Conservation (phyloP, 1,140 invertebrate species). For the Drosophila yakuba region DNA sequence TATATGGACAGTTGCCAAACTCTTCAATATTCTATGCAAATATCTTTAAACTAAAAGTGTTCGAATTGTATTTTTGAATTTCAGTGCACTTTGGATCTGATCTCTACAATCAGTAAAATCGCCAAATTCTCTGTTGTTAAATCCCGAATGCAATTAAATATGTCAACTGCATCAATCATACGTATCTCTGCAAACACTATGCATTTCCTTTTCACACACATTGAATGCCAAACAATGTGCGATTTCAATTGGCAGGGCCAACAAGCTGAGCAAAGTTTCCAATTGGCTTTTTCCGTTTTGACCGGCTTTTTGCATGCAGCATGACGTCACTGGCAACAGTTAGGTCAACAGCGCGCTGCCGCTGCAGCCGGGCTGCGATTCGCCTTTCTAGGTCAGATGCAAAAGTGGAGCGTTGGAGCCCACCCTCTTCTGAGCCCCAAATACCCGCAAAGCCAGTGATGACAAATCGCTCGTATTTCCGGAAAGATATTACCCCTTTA, state of each 20-base stretch:
- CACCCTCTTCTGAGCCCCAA: neutral
- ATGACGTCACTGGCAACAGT: slow-evolving; percentile 71
- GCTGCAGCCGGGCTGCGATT: slow-evolving; percentile 44
- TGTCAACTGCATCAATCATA: neutral
- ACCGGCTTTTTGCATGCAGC: slow-evolving; percentile 54
- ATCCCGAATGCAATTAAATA: neutral
- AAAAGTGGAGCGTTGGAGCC: slow-evolving; percentile 20
- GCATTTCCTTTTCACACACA: neutral
- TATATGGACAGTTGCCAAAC: too few relatives aligned
- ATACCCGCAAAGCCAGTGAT: slow-evolving; percentile 15
- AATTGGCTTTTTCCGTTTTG: slow-evolving; percentile 32
- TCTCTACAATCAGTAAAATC: neutral
- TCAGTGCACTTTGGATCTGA: neutral
- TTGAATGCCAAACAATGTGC: slow-evolving; percentile 9
- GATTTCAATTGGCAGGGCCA: slow-evolving; percentile 16
- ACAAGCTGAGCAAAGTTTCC: slow-evolving; percentile 14
- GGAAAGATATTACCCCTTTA: neutral
- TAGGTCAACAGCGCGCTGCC: slow-evolving; percentile 57
- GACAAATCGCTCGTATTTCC: slow-evolving; percentile 13
- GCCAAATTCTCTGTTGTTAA: neutral
- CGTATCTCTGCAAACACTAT: slow-evolving; percentile 9
- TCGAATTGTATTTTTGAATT: too few relatives aligned
- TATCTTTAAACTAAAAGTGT: too few relatives aligned
- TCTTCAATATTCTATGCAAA: neutral
- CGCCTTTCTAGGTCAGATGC: slow-evolving; percentile 65